Percentiles rank a stretch among this genome's conserved stretches.
These are phyloP conservation scores for Macheiramphus alcinus DNA, from an alignment of 2,113 vertebrate species.

Conservation along the genomic window DNA sequence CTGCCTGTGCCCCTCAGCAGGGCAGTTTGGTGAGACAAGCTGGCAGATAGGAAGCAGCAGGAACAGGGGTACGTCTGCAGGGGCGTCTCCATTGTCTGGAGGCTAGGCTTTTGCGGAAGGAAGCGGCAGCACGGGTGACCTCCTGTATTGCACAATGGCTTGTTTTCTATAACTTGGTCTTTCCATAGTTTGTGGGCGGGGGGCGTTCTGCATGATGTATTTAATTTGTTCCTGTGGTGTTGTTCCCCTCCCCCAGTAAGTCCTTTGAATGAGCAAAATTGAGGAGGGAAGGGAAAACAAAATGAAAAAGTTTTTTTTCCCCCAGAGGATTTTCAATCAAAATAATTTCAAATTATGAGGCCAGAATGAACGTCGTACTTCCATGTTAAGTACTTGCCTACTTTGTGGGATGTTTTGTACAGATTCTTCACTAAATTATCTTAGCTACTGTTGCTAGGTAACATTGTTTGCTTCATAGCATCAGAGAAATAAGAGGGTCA, in stretches of 20 bases:
- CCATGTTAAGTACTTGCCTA: slow-evolving; percentile 71
- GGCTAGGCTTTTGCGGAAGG: neutral
- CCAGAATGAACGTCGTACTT: slow-evolving; percentile 67
- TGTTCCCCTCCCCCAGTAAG: neutral
- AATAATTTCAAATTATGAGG: slow-evolving; percentile 64
- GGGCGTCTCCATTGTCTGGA: neutral
- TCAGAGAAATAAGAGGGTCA: slow-evolving; percentile 72
- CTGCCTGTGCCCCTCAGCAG: neutral
- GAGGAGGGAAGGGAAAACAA: neutral
- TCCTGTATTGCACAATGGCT: neutral
- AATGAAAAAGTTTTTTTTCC: slow-evolving; percentile 15
- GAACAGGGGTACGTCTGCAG: neutral
- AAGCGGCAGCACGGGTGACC: neutral
- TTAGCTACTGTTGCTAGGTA: slow-evolving; percentile 79
- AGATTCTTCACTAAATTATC: slow-evolving; percentile 77
- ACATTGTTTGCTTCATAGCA: slow-evolving; percentile 73
- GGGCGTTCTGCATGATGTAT: neutral
- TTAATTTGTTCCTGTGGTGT: neutral
- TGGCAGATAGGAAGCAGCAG: neutral
- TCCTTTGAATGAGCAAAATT: slow-evolving; percentile 18
- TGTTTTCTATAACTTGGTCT: neutral
- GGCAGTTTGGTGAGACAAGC: neutral
- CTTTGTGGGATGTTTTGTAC: slow-evolving; percentile 78
- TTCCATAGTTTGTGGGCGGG: accelerated
- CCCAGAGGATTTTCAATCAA: slow-evolving; percentile 50